Evolutionary conservation across 2,797 vertebrate species (phyloP), one percentile per base, ranked within the genome.

Genomic region (Gymnothorax reevesii): DNA sequence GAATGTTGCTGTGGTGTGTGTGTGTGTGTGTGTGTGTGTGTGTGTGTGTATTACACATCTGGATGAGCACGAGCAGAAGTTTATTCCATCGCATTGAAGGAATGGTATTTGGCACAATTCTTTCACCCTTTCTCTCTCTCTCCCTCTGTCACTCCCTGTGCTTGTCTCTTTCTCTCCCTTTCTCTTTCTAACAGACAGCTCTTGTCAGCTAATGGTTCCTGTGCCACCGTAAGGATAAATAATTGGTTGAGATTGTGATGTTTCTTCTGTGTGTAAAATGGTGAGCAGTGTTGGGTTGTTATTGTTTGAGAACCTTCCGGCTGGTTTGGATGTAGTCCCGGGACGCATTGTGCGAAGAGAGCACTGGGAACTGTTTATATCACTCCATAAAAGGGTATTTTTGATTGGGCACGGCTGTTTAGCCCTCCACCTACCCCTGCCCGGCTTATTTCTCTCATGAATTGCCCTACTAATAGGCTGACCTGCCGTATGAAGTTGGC

Each of bases 41-140:
- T 75, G 9, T 75, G 27, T 75, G 71, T 75, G 27, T 75, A 49
- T 79, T 49, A 79, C 15, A 79, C 49, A 79, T 79, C 75, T 79
- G 75, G 75, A 79, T 54, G 75, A 22, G 75, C 49, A 77, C 13
- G 1, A 79, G 75, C 75, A 79, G 75, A 5, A 25, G 8, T 49
- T 79, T 79, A 33, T 75, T 54, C 17, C 5, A 49, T 49, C 49
- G 22, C 49, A 5, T 54, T 52, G 54, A 54, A 79, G 75, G 75
- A 52, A 20, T 52, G 75, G 75, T 12, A 33, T 79, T 79, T 79
- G 75, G 71, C 27, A 54, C 75, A 25, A 25, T 1, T 79, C 6
- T 7, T 15, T 22, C 17, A 17, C 75, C 9, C 75, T 54, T 15
- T 75, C 73, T 49, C 73, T 49, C 12, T 52, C 33, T 15, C 69